phyloP scores from a whole-genome alignment of 1,140 invertebrate genomes.

The Pararge aegeria region DNA sequence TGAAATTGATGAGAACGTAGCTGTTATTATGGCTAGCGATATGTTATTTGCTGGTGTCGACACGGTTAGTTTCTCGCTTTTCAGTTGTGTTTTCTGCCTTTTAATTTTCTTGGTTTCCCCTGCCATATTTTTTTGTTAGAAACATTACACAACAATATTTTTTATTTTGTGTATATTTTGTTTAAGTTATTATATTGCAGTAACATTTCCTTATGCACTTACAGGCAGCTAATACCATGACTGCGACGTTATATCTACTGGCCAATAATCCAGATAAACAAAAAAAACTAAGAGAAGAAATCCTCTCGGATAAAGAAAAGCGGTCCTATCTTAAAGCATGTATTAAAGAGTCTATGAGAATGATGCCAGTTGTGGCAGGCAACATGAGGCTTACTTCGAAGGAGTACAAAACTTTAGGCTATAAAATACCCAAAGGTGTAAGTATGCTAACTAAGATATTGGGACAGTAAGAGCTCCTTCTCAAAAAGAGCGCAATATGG shows the following conservation, averaged over 20 bases:
- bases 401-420: constrained; percentile 81
- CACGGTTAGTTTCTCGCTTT: constrained; percentile 85
- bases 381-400: constrained; percentile 74
- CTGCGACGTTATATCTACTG: constrained; percentile 81
- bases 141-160: no score
- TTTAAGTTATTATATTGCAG: background rate
- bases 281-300: constrained; percentile 84
- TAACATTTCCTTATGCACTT: background rate
- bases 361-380: constrained; percentile 79
- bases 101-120: no score
- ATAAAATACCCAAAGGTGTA: constrained; percentile 52
- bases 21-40: constrained; percentile 85
- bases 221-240: constrained; percentile 56
- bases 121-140: no score
- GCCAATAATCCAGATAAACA: constrained; percentile 83
- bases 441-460: constrained; percentile 19
- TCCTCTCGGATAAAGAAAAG: constrained; percentile 61
- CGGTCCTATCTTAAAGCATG: constrained; percentile 83
- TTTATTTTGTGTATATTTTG: background rate
- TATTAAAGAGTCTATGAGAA: constrained; percentile 83
- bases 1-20: constrained; percentile 78
- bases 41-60: constrained; percentile 88
- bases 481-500: background rate
- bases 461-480: background rate
- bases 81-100: no score